Base-by-base conservation (phyloP, 1,140 invertebrate genomes). In the Eciton burchellii region DNA sequence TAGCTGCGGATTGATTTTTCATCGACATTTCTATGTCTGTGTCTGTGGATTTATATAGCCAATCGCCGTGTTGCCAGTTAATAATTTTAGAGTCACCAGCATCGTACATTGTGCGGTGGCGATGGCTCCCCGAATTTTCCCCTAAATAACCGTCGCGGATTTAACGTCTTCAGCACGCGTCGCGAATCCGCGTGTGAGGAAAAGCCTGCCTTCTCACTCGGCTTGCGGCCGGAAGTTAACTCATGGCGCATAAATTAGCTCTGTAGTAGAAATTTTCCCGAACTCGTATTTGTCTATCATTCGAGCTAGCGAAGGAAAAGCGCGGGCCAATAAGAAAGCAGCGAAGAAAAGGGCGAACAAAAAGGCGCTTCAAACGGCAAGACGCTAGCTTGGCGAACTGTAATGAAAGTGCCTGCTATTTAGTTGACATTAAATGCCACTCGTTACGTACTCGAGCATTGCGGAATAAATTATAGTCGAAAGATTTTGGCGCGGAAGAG, bases 201-300 rank as follows among this genome's bases (percentile, higher is more conserved):
- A 68, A 68, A 56, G 41, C 47, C 68, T 79, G 29, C 49, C 56
- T 79, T 79, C 68, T 79, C 68, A 68, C 43, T 24, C 35, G 74
- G 56, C 56, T 79, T 45, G 62, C 19, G 6, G 74, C n/a, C n/a
- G n/a, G n/a, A 79, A 79, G 63, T 79, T 79, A 29, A n/a, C n/a
- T n/a, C n/a, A n/a, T n/a, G n/a, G 60, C 41, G 11, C 68, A 79
- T 56, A 79, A 79, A 79, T 79, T 68, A 68, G 21, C 49, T 79
- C 56, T 79, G 63, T 79, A 9, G 35, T 24, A 56, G 63, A 19
- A 11, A 68, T 79, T 79, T 68, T 66, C 56, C 21, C 24, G 35
- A 68, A 29, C 49, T 68, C 52, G 19, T 21, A 79, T 43, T 79
- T 79, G 60, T 79, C 65, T 56, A 49, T n/a, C 49, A 68, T 68